A percentile compares a stretch with the other conserved stretches of the same genome.
Conservation (phyloP, 2,113 vertebrate genomes). For the Probosciger aterrimus region DNA sequence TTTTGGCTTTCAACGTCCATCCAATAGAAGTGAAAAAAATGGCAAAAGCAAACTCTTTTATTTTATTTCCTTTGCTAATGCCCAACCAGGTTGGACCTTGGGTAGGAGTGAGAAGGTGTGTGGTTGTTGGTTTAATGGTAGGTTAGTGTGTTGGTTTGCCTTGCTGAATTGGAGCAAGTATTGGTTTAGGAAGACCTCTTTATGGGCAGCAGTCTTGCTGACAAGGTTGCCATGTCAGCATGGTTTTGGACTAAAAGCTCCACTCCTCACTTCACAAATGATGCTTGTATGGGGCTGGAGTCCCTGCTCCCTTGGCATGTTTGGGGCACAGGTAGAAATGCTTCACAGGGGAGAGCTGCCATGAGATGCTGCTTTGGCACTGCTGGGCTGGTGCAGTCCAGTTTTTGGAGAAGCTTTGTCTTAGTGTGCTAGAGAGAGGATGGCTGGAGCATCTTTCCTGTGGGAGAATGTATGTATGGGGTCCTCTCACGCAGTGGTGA, state of each 20-base stretch:
- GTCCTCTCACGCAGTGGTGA: background rate
- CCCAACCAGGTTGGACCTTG: accelerated
- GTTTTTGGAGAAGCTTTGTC: background rate
- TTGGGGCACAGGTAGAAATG: background rate
- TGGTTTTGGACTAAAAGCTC: background rate
- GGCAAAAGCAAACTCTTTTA: background rate
- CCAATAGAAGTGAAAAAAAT: background rate
- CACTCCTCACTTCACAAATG: background rate
- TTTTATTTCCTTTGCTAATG: background rate
- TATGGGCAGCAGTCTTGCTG: background rate
- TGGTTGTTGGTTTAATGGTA: background rate
- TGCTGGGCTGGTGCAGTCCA: background rate
- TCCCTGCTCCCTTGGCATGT: background rate
- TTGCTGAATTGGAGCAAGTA: background rate
- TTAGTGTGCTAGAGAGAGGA: background rate
- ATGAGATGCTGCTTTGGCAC: background rate
- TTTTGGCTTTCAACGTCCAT: background rate
- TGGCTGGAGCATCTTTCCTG: background rate
- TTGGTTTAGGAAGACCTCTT: background rate
- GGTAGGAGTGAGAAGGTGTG: background rate
- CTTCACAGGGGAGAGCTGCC: background rate
- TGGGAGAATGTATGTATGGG: accelerated
- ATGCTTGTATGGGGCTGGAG: background rate
- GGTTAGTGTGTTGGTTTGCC: background rate
- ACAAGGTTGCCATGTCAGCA: background rate